A percentile compares a stretch with the other conserved stretches of the same genome.
phyloP scores from a whole-genome alignment of 2,797 vertebrate genomes.

The Buceros bicornis region DNA sequence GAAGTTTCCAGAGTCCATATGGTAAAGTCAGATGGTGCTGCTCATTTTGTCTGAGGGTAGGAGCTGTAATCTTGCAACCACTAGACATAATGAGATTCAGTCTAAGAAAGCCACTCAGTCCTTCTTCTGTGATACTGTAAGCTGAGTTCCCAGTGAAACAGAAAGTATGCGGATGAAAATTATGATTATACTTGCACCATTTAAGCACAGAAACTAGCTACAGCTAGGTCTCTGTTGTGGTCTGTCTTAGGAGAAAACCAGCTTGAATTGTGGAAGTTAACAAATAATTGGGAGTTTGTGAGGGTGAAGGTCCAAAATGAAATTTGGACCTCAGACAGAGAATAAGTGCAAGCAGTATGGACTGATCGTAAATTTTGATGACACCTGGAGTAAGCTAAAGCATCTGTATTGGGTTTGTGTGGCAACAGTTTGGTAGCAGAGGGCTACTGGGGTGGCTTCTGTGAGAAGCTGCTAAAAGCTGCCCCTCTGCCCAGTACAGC shows the following conservation, averaged over 20 bases:
- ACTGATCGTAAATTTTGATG: not conserved
- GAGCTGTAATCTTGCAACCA: not conserved
- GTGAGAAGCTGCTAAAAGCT: not conserved
- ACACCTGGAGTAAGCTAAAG: not conserved
- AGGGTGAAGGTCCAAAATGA: not conserved
- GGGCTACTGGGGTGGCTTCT: rapidly evolving
- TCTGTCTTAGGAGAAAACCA: no score
- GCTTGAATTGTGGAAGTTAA: not conserved
- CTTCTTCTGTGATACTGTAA: not conserved
- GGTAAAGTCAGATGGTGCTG: not conserved
- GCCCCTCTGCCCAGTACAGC: rapidly evolving
- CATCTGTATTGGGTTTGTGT: not conserved
- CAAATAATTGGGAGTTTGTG: not conserved
- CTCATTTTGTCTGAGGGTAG: not conserved
- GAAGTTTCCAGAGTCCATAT: not conserved
- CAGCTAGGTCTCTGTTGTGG: not conserved
- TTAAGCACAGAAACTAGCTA: not conserved
- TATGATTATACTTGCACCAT: not conserved
- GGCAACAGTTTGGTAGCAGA: not conserved
- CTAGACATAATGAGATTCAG: not conserved
- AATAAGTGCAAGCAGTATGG: not conserved
- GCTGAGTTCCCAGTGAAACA: not conserved
- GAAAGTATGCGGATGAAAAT: not conserved
- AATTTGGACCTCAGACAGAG: not conserved
- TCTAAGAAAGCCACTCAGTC: not conserved